Evolutionary conservation across 2,113 vertebrate genomes (phyloP).

Genomic region (Cyanocitta stelleri): DNA sequence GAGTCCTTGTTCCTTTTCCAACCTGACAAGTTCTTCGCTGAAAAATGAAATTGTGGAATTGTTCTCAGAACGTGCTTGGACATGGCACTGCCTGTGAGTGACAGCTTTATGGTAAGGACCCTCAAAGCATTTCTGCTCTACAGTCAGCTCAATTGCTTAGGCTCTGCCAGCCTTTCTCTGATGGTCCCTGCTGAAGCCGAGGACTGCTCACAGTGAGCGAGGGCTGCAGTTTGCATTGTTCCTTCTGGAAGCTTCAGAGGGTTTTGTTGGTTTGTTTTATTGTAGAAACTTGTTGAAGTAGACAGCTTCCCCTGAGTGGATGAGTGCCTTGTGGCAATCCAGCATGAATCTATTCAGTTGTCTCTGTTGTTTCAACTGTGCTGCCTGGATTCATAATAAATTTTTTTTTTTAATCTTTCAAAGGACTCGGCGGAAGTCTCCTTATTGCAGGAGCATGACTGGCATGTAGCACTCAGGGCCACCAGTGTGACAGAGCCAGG

Average conservation of each 20-base stretch:
- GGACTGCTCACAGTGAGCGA: accelerated
- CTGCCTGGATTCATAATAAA: background rate
- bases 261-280: conserved; percentile 4
- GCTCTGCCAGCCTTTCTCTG: background rate
- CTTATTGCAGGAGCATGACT: background rate
- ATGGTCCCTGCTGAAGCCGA: background rate
- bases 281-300: conserved; percentile 1
- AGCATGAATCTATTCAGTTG: background rate
- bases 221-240: conserved; percentile 3
- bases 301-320: background rate
- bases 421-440: background rate
- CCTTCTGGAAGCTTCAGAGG: conserved; percentile 34
- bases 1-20: background rate
- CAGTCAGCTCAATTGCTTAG: background rate
- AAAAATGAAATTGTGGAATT: background rate
- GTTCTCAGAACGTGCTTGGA: background rate
- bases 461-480: background rate
- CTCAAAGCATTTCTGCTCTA: background rate
- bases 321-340: conserved; percentile 5
- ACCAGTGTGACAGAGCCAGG: background rate
- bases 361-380: background rate
- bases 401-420: background rate
- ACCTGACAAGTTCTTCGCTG: background rate
- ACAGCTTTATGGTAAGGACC: conserved; percentile 44
- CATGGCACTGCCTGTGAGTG: background rate